A percentile compares a stretch with the other conserved stretches of the same genome.
Evolutionary conservation across 2,113 vertebrate species (phyloP).

Genomic region (Siniperca chuatsi): DNA sequence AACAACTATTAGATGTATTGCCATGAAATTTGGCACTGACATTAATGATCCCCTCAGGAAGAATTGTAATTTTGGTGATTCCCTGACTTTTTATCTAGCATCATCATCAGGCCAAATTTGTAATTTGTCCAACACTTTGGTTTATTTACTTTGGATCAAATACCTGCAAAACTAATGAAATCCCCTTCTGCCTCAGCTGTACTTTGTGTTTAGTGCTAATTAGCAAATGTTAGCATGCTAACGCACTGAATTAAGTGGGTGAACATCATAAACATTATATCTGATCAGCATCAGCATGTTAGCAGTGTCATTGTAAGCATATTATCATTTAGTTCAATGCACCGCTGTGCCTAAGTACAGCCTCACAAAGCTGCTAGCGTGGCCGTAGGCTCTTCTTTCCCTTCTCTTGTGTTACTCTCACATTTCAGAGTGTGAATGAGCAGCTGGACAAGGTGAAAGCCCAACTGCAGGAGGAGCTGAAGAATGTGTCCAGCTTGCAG

Average conservation of each 20-base stretch:
- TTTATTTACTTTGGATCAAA: background rate
- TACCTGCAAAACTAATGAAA: background rate
- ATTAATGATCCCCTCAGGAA: no score
- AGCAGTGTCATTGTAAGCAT: background rate
- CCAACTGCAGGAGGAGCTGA: slow-evolving; percentile 83
- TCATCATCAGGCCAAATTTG: background rate
- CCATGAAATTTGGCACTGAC: no score
- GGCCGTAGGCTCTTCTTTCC: background rate
- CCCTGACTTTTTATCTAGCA: background rate
- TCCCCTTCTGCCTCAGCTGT: background rate
- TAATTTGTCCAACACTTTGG: background rate
- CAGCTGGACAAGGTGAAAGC: slow-evolving; percentile 81
- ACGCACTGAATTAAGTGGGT: background rate
- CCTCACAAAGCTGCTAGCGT: no score
- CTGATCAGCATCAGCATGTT: background rate
- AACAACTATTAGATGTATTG: background rate
- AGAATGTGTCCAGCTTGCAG: slow-evolving; percentile 74
- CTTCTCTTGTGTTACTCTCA: background rate
- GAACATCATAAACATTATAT: background rate
- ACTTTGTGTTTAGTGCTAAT: background rate
- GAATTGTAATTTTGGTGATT: background rate
- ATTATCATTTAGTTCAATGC: background rate
- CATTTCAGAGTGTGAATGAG: slow-evolving; percentile 84
- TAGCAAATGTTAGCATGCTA: background rate
- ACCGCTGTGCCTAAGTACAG: background rate